phyloP scores from a whole-genome alignment of 2,888 invertebrate genomes.

The Euplagia quadripunctaria region DNA sequence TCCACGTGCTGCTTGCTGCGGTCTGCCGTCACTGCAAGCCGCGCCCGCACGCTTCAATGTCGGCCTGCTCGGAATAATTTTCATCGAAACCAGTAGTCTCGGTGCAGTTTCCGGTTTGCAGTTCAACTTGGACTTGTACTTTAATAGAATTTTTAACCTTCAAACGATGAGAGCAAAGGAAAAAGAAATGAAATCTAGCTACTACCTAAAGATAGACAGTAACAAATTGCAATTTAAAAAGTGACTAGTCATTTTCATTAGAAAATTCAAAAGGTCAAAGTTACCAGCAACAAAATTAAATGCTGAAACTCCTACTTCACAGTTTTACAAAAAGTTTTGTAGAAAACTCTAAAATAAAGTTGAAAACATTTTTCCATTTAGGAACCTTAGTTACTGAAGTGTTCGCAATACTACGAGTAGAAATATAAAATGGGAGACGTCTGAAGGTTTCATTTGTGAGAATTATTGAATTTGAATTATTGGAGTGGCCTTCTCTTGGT shows the following conservation, averaged over 20 bases:
- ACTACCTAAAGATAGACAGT: neutral
- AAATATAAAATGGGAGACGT: conserved; percentile 66
- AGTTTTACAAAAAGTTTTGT: conserved; percentile 17
- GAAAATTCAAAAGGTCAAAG: conserved; percentile 10
- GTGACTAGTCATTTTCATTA: conserved; percentile 10
- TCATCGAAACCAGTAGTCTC: no score
- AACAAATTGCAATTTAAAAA: neutral
- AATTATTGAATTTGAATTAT: conserved; percentile 85
- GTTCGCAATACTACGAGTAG: conserved; percentile 39
- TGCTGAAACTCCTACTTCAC: conserved; percentile 6
- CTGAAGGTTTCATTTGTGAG: conserved; percentile 75
- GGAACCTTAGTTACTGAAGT: conserved; percentile 19
- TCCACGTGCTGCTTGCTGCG: no score
- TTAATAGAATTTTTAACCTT: neutral
- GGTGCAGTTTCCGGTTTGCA: no score
- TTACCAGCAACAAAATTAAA: conserved; percentile 20
- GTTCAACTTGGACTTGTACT: no score
- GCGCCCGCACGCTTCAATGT: no score
- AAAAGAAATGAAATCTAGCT: neutral
- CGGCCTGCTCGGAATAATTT: no score
- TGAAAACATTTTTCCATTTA: conserved; percentile 48
- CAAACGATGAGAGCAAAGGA: neutral
- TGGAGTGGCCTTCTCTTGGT: conserved; percentile 69
- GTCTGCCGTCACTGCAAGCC: no score
- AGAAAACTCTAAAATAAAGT: conserved; percentile 35